A percentile compares a stretch with the other conserved stretches of the same genome.
Conservation (phyloP, 1,140 invertebrate species). For the Eriosoma lanigerum region DNA sequence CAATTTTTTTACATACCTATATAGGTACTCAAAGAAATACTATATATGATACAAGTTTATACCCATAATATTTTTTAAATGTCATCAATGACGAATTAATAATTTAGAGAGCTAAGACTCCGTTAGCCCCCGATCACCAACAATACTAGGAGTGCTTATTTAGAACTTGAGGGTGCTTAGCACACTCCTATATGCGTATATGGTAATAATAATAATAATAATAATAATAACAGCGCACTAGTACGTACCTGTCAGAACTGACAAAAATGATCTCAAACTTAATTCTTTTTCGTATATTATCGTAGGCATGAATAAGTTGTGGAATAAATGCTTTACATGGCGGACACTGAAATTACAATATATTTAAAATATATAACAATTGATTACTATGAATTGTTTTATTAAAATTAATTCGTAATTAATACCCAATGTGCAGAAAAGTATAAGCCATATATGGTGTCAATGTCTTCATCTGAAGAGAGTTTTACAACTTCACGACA, state of each 20-base stretch:
- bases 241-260: conserved; percentile 79
- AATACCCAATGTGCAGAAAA: conserved; percentile 82
- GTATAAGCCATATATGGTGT: conserved; percentile 73
- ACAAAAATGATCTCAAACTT: conserved; percentile 80
- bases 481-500: conserved; percentile 62
- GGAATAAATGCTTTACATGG: conserved; percentile 80
- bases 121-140: no score
- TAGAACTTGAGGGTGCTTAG: no score
- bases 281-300: conserved; percentile 68
- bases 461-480: conserved; percentile 60
- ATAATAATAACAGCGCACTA: neutral
- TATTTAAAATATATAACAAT: no score
- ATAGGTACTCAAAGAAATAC: no score
- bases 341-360: conserved; percentile 68
- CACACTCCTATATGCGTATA: no score
- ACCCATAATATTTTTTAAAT: no score
- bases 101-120: no score
- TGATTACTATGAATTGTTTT: neutral
- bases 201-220: neutral
- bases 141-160: no score
- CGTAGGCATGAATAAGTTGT: conserved; percentile 70
- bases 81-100: no score
- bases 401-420: neutral
- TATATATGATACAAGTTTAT: no score
- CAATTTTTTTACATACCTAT: no score